Conservation (phyloP, 2,888 invertebrate species). For the Drosophila yooni region DNA sequence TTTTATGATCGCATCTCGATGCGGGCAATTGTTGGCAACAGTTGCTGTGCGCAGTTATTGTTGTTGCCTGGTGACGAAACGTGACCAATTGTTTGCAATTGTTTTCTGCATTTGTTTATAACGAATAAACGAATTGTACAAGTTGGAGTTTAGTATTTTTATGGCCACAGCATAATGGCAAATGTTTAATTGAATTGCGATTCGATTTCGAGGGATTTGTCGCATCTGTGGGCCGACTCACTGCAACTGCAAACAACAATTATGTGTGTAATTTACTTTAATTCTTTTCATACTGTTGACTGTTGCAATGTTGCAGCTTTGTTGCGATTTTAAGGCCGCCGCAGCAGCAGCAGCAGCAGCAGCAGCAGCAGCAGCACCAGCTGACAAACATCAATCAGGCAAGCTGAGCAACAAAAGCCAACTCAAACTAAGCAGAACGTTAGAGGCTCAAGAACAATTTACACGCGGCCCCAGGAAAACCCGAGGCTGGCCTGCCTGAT, state of each 20-base stretch:
- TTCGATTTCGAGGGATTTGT: slow-evolving; percentile 31
- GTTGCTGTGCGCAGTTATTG: slow-evolving; percentile 11
- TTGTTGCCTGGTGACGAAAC: slow-evolving; percentile 65
- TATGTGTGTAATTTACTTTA: slow-evolving; percentile 75
- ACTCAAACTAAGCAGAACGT: slow-evolving; percentile 72
- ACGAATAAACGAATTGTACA: slow-evolving; percentile 18
- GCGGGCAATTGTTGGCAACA: slow-evolving; percentile 55
- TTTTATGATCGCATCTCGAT: slow-evolving; percentile 60
- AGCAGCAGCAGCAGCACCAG: slow-evolving; percentile 42
- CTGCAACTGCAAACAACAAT: slow-evolving; percentile 40
- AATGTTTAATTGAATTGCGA: slow-evolving; percentile 74
- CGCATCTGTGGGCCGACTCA: slow-evolving; percentile 53
- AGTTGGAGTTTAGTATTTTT: slow-evolving; percentile 32
- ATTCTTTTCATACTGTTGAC: slow-evolving; percentile 52
- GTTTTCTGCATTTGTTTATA: slow-evolving; percentile 47
- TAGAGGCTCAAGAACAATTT: slow-evolving; percentile 70
- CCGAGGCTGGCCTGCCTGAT: slow-evolving; percentile 32
- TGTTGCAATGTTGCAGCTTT: slow-evolving; percentile 59
- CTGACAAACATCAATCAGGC: slow-evolving; percentile 73
- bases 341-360: slow-evolving; percentile 20
- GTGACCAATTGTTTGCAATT: slow-evolving; percentile 66
- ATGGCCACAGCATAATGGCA: slow-evolving; percentile 59
- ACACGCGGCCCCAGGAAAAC: slow-evolving; percentile 53
- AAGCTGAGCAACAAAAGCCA: slow-evolving; percentile 29
- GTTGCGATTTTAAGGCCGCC: slow-evolving; percentile 62